phyloP scores from a whole-genome alignment of 2,888 invertebrate genomes.

The Terebella lapidaria region DNA sequence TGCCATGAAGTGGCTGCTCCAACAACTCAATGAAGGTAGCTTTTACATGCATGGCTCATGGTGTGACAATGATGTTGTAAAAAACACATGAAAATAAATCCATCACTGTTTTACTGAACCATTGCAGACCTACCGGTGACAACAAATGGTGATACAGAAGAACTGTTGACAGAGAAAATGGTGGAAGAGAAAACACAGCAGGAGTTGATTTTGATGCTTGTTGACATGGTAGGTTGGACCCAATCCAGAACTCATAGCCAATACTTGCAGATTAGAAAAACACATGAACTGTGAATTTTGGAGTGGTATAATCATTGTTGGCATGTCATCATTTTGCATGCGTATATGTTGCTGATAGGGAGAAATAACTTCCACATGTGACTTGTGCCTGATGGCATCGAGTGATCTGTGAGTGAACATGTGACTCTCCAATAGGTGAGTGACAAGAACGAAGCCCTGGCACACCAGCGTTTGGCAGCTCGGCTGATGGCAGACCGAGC shows the following conservation, averaged over 20 bases:
- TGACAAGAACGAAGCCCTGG: slow-evolving; percentile 32
- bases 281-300: no score
- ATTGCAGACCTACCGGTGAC: background rate
- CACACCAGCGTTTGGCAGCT: slow-evolving; percentile 43
- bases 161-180: background rate
- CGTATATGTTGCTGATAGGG: no score
- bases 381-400: no score
- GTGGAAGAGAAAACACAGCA: slow-evolving; percentile 5
- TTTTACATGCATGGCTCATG: background rate
- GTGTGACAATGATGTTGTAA: no score
- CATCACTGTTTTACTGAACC: background rate
- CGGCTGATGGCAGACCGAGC: slow-evolving; percentile 37
- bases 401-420: no score
- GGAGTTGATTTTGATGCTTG: slow-evolving; percentile 11
- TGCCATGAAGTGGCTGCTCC: slow-evolving; percentile 37
- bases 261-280: no score
- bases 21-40: slow-evolving; percentile 34
- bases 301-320: no score
- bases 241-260: no score
- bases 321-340: no score
- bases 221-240: slow-evolving; percentile 14
- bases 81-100: no score
- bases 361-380: no score
- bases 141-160: background rate
- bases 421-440: no score